Conservation (phyloP, 2,888 invertebrate species). For the Celastrina argiolus region DNA sequence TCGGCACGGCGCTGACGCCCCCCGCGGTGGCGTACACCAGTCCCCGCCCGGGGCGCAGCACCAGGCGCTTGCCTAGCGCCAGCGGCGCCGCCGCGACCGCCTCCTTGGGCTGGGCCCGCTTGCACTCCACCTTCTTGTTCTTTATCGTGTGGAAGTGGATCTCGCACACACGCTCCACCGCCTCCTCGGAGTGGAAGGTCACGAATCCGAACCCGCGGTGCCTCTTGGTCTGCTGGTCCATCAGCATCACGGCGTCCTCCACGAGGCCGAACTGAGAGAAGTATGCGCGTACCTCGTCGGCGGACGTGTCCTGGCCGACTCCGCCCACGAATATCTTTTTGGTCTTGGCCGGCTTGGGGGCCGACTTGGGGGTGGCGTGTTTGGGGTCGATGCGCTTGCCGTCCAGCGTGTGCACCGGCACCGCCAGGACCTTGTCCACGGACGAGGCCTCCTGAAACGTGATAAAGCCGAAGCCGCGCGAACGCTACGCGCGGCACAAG, state of each 20-base stretch:
- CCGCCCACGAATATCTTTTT: constrained; percentile 96
- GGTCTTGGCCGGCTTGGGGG: constrained; percentile 91
- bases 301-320: constrained; percentile 93
- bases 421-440: constrained; percentile 93
- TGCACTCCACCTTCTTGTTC: constrained; percentile 93
- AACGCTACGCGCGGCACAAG: constrained; percentile 84
- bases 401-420: constrained; percentile 93
- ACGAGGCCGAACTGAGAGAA: constrained; percentile 94
- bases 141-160: constrained; percentile 95
- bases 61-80: constrained; percentile 85
- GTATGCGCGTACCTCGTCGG: constrained; percentile 93
- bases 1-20: constrained; percentile 55
- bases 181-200: constrained; percentile 93
- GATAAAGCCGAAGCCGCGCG: constrained; percentile 96
- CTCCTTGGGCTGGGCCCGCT: constrained; percentile 94
- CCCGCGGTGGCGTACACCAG: constrained; percentile 76
- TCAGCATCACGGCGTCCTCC: constrained; percentile 94
- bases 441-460: constrained; percentile 94
- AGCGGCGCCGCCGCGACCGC: constrained; percentile 83
- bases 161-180: constrained; percentile 94
- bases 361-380: constrained; percentile 94
- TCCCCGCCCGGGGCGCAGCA: constrained; percentile 83
- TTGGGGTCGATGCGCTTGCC: constrained; percentile 97
- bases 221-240: constrained; percentile 95
- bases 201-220: constrained; percentile 95